phyloP scores from a whole-genome alignment of 2,797 vertebrate species.

The Rousettus madagascariensis region DNA sequence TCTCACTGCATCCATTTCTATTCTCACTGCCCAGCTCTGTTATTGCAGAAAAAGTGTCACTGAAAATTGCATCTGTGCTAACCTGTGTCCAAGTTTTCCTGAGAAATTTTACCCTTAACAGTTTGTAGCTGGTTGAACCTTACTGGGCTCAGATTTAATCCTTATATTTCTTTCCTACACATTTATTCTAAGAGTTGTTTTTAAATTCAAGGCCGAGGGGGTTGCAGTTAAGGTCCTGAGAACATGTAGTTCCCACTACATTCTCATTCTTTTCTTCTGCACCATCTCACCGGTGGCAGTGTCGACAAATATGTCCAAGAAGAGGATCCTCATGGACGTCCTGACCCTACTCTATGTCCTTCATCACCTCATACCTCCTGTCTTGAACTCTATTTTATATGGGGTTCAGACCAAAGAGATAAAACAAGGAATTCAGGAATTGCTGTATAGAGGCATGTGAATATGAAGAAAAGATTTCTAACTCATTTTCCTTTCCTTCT shows the following conservation, averaged over 20 bases:
- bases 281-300: background rate
- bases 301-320: background rate
- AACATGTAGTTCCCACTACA: background rate
- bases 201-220: constrained; percentile 22
- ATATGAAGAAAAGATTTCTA: background rate
- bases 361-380: constrained; percentile 7
- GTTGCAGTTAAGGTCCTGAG: constrained; percentile 40
- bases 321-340: background rate
- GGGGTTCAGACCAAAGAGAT: background rate
- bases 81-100: constrained; percentile 59
- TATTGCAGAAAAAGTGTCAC: constrained; percentile 53
- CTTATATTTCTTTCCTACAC: constrained; percentile 63
- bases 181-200: constrained; percentile 55
- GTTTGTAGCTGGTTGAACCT: constrained; percentile 24
- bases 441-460: background rate
- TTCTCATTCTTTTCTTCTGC: constrained; percentile 49
- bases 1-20: background rate
- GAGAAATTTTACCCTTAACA: constrained; percentile 54
- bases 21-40: constrained; percentile 29
- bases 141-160: constrained; percentile 54
- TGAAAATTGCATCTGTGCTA: constrained; percentile 65
- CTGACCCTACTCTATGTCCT: background rate
- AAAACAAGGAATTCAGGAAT: background rate
- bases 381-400: background rate
- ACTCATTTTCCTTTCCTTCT: background rate